Base-by-base conservation (phyloP, 2,888 invertebrate genomes). In the Macrophya alboannulata region DNA sequence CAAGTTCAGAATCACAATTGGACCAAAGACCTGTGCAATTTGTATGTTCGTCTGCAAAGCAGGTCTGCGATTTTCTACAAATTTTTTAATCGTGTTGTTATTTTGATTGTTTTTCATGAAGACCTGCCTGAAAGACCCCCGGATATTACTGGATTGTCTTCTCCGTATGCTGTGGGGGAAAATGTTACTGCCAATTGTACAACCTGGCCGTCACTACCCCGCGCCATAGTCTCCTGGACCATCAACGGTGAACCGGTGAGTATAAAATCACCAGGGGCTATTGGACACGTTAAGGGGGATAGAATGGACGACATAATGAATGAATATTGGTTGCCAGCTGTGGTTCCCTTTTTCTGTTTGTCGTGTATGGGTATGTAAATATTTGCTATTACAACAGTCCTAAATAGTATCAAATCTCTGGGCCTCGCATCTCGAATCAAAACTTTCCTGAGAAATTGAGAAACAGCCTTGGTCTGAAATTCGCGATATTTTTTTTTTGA, bases 211-310 rank as follows among this genome's bases (percentile, higher is more conserved):
- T 94, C 94, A 71, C 91, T 93, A 85, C 94, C 94, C 2, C 93
- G 94, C 40, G 94, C 95, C 17, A 92, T 91, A 85, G 91, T 95
- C 85, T 92, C 93, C 31, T 95, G 95, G 95, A 93, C 92, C 87
- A 93, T 95, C 90, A 95, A 95, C 90, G 94, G 92, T 76, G 93
- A 94, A 90, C 92, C 92, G 92, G 94, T 95, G 91, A 91, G 90
- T 87, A 86, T 82, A 37, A 71, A 68, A 65, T 81, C 21, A 10
- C 25, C 72, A 59, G 17, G 40, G 55, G 77, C 59, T 48, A 40
- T 59, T 40, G 12, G 45, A 12, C 9, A 72, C 43, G 43, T 17
- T 72, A 43, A 72, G 3, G 71, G 71, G 43, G 17, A n/a, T 17
- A n/a, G 43, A 43, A 40, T 74, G 48, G 48, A 45, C 45, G 21